Base-by-base conservation (phyloP, 1,140 invertebrate genomes). In the Macrobrachium rosenbergii region DNA sequence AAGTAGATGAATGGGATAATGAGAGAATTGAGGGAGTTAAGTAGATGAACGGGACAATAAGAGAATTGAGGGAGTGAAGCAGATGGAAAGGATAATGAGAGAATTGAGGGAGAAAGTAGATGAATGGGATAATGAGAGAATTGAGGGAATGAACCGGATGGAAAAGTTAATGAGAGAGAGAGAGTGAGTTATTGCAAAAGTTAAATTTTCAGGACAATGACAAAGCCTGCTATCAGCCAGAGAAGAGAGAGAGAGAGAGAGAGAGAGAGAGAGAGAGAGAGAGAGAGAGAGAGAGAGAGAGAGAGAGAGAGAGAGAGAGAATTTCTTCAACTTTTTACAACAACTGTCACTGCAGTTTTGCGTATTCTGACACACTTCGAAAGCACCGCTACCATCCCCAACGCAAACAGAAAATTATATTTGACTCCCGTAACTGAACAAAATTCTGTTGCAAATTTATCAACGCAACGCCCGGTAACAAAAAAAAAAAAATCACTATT, bases 141-240 rank as follows among this genome's bases (percentile, higher is more conserved):
- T 45, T 45, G 60, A 58, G 77, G 59, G 59, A 58, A 10, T 16
- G 59, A 60, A 59, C 3, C 21, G 37, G 75, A 77, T 37, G 59
- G 59, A 58, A 58, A 82, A 60, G 63, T 43, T 28, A 43, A 82
- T 16, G 63, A 17, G n/a, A 3, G 59, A 64, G 63, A 81, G 62
- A 43, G 23, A 59, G 58, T 16, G 52, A 21, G 78, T 80, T 37
- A 58, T 62, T 62, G 62, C 80, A 81, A 63, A 62, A 45, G 62
- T 16, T 11, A 82, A 2, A 37, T 5, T 16, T 43, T 81, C 37
- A 12, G 76, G 21, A 78, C 23, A 23, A 73, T 28, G 69, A 23
- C 14, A 23, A 16, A 23, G 23, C 14, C 23, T 16, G 69, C 11
- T 12, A 73, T 37, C 43, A 21, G 11, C 21, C 21, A 8, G 10